Base-by-base conservation (phyloP, 2,113 vertebrate genomes). In the Phrynosoma blainvillii region DNA sequence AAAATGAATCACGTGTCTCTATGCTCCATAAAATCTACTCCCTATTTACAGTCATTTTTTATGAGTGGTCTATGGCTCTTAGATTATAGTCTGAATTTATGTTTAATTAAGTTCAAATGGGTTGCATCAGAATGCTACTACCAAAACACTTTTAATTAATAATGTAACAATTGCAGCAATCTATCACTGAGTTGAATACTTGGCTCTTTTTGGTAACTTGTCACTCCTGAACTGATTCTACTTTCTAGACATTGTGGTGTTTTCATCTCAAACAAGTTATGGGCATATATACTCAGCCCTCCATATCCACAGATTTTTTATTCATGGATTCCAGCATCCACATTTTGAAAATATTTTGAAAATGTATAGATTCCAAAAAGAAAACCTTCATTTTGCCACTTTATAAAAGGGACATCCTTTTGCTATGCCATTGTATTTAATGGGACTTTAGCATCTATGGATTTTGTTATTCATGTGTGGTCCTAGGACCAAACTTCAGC, bases 91-190 rank as follows among this genome's bases (percentile, higher is more conserved):
- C 78, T 84, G 74, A 79, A 73, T 95, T 92, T 90, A 83, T 59
- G 91, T 93, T 82, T 80, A 84, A 32, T 90, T 85, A 68, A 71
- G 75, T 82, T 94, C 89, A 74, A 66, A 92, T 80, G 85, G 85
- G n/a, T 70, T 89, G 82, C 82, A 90, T 85, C 84, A 30, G 81
- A 90, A 91, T 40, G 40, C 71, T 90, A 86, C 89, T 89, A 88
- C 85, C 85, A 89, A 93, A 94, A 94, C 80, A 93, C 87, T 93
- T 95, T 91, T 89, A 93, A 94, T 91, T 90, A 94, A 94, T 95
- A 92, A 81, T 87, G 82, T 91, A 94, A 94, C 82, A 91, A 90
- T 93, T 91, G 84, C 5, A 66, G 75, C 74, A 84, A 59, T 87
- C 90, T 88, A 91, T 96, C 93, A 93, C 85, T 88, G 91, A 90